Base-by-base conservation (phyloP, 2,113 vertebrate genomes). In the Crypturellus undulatus region DNA sequence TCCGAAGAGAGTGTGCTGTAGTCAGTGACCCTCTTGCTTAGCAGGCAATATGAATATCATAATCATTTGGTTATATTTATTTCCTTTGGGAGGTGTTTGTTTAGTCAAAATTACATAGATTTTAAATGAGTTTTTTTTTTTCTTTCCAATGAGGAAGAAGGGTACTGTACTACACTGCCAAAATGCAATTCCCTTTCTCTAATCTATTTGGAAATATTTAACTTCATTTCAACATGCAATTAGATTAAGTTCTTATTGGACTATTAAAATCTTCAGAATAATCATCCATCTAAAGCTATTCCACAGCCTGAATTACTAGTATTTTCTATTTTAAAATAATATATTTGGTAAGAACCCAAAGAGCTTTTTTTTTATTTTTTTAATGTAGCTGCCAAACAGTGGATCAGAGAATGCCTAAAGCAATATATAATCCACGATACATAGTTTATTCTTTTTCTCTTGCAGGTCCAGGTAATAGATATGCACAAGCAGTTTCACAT, bases 291-390 rank as follows among this genome's bases (percentile, higher is more conserved):
- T 87, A 93, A 95, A 89, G 58, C 87, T 92, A 90, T 84, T 93
- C 87, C 58, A 70, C 84, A 86, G 42, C 49, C 28, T 89, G 82
- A 85, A 95, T 95, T 95, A 84, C 72, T 94, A 52, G 77, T 91
- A 88, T 52, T 85, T 85, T 95, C 92, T 90, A 84, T 93, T 96
- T 95, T 97, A 93, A 96, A 94, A 93, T 94, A 95, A 96, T 76
- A 65, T 38, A 95, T 85, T 90, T 97, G 65, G 80, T 95, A 96
- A 90, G 34, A 96, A 90, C 75, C 77, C 95, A 97, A 97, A 92
- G 34, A 97, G 84, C 71, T 96, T 96, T 96, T 94, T 95, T 96
- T 94, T 95, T 97, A 97, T 91, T 87, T 96, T 93, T 89, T 96
- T 93, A 68, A 86, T 89, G 90, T 88, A 81, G 89, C 85, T 95